These are phyloP conservation scores for Tapirus terrestris DNA, from an alignment of 2,113 vertebrate species.

Conservation along the genomic window DNA sequence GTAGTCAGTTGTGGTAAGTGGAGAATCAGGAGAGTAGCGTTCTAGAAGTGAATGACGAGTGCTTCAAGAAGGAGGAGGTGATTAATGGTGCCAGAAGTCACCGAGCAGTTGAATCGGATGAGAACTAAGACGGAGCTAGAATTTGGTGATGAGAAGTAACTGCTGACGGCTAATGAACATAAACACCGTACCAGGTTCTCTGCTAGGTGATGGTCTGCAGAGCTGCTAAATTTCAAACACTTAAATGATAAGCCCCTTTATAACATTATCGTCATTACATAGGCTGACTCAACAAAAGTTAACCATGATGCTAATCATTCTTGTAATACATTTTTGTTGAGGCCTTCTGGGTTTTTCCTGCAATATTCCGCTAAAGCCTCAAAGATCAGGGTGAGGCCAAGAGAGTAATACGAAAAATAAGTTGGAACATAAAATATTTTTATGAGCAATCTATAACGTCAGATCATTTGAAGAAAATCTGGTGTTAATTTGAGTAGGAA, in stretches of 20 bases:
- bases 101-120: not conserved
- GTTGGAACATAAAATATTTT: not conserved
- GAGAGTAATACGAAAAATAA: not conserved
- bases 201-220: not conserved
- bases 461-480: not conserved
- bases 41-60: not conserved
- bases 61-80: not conserved
- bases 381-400: not conserved
- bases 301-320: not conserved
- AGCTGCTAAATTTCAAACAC: conserved; percentile 1
- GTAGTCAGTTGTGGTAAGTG: not conserved
- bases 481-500: not conserved
- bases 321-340: not conserved
- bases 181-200: not conserved
- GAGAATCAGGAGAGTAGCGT: not conserved
- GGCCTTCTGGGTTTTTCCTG: not conserved
- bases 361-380: not conserved
- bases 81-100: not conserved
- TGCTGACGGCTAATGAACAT: not conserved
- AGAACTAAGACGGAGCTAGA: not conserved
- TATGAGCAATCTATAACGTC: not conserved
- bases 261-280: not conserved
- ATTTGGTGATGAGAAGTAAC: not conserved
- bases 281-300: conserved; percentile 6
- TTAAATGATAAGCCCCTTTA: not conserved